Evolutionary conservation across 1,140 invertebrate species (phyloP).

Genomic region (Asobara japonica): DNA sequence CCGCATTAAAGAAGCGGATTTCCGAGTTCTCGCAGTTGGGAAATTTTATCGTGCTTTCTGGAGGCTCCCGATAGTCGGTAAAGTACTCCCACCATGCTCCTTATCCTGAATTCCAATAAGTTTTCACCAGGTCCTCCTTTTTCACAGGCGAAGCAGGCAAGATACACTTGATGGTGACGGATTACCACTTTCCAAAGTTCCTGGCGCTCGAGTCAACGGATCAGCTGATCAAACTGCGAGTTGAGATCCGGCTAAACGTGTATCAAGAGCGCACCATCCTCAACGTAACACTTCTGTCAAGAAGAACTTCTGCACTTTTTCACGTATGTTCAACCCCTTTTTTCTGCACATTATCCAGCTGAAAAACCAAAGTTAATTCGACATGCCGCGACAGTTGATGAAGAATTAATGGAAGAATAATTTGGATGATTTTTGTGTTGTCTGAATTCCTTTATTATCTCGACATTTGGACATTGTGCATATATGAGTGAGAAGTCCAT

Average conservation of each 20-base stretch:
- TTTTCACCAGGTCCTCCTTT: neutral
- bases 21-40: conserved; percentile 39
- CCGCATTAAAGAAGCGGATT: conserved; percentile 51
- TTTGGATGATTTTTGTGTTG: no score
- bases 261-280: conserved; percentile 50
- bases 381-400: no score
- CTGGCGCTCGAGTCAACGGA: conserved; percentile 48
- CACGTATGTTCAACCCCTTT: conserved; percentile 46
- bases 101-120: conserved; percentile 4
- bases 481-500: no score
- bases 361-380: no score
- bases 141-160: conserved; percentile 39
- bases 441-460: no score
- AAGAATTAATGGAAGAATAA: no score
- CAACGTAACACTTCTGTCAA: conserved; percentile 43
- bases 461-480: no score
- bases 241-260: conserved; percentile 45
- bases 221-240: conserved; percentile 45
- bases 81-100: neutral
- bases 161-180: conserved; percentile 44
- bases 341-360: neutral
- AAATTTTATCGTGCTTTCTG: conserved; percentile 49
- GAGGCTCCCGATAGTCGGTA: conserved; percentile 46
- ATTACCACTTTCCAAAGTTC: conserved; percentile 45
- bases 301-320: conserved; percentile 45